Evolutionary conservation across 2,888 invertebrate species (phyloP), one percentile per base, ranked within the genome.

Genomic region (Thymelicus sylvestris): DNA sequence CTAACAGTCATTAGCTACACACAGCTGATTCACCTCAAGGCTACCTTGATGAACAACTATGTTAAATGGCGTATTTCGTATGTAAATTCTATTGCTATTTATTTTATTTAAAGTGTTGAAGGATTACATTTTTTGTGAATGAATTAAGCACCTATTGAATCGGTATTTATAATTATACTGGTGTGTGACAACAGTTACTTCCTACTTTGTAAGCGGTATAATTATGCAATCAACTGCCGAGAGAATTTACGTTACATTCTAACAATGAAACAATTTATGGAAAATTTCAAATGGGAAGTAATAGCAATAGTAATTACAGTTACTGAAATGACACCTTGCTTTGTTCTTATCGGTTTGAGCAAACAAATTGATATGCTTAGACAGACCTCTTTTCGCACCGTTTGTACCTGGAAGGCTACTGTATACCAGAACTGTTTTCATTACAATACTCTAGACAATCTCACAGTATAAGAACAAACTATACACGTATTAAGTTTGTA

Each of bases 1-100:
- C 91, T 92, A 88, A 87, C 86, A 90, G 88, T 91, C 89, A 87
- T 83, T 86, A 85, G 83, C 88, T 90, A 90, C 64, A 75, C 75
- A 76, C 50, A 63, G 67, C 60, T 19, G 48, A 15, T 55, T 10
- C 47, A 62, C 52, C 19, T 64, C 60, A 65, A 64, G 64, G 59
- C 41, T 13, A 47, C 65, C 52, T 61, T 55, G 66, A 62, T 41
- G 41, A 50, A 64, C 50, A 52, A 64, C 67, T 59, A 60, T 64
- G 39, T 39, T 66, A 39, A 44, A 48, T 64, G 66, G 61, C 39
- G 60, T 67, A 64, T 67, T 61, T 39, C 66, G 13, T 39, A n/a
- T 52, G 60, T 48, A 50, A 38, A 44, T 31, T 31, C 65, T 65
- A 65, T 70, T 60, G 65, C 65, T 65, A 60, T 65, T 62, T 47